These are phyloP conservation scores for Triplophysa yarkandensis DNA, from an alignment of 2,797 vertebrate genomes.

Conservation along the genomic window DNA sequence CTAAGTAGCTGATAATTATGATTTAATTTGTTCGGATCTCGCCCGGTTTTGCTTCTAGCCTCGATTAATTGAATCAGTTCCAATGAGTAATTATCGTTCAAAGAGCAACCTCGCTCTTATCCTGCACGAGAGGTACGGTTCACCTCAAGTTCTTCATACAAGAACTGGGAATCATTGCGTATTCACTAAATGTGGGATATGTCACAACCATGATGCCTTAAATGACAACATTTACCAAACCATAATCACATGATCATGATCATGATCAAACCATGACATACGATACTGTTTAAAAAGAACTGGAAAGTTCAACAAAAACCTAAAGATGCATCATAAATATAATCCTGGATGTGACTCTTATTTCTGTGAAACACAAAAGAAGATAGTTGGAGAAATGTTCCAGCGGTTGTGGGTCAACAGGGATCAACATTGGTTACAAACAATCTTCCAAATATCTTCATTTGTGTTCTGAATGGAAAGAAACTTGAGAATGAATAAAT, in stretches of 20 bases:
- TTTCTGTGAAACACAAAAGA: too few relatives aligned
- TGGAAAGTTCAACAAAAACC: slow-evolving; percentile 17
- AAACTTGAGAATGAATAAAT: too few relatives aligned
- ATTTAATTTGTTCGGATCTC: slow-evolving; percentile 50
- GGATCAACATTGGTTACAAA: too few relatives aligned
- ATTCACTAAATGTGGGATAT: slow-evolving; percentile 21
- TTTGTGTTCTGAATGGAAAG: background rate
- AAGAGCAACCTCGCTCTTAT: slow-evolving; percentile 15
- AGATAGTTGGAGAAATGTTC: too few relatives aligned
- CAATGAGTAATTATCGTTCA: slow-evolving; percentile 34
- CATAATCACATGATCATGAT: slow-evolving; percentile 12
- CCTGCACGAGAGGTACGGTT: slow-evolving; percentile 27
- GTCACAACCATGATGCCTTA: slow-evolving; percentile 22
- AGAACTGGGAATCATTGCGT: slow-evolving; percentile 26
- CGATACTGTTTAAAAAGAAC: slow-evolving; percentile 24
- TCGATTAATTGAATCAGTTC: slow-evolving; percentile 53
- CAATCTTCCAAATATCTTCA: background rate
- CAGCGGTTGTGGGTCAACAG: too few relatives aligned
- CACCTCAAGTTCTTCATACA: slow-evolving; percentile 2
- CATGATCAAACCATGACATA: slow-evolving; percentile 1
- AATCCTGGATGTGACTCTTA: too few relatives aligned
- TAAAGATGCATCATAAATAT: background rate
- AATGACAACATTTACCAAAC: background rate
- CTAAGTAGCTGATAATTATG: slow-evolving; percentile 56
- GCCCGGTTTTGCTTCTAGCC: slow-evolving; percentile 33